A percentile compares a stretch with the other conserved stretches of the same genome.
These are phyloP conservation scores for Darevskia nairensis DNA, from an alignment of 2,797 vertebrate genomes.

Conservation along the genomic window DNA sequence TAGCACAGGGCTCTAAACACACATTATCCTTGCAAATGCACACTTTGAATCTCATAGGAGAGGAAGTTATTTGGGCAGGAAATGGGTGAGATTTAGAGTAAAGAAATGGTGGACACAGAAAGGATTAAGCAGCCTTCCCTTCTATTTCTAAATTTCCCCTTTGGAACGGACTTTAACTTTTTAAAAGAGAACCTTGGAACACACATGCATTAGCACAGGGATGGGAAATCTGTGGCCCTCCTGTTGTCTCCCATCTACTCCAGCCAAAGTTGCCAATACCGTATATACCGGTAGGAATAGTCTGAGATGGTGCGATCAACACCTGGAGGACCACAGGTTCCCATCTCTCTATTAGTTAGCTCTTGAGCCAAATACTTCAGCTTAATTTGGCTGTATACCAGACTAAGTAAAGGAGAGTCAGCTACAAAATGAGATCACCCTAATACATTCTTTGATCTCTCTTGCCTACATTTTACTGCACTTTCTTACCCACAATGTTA, in stretches of 20 bases:
- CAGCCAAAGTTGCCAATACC: too few relatives aligned
- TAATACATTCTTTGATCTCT: constrained; percentile 20
- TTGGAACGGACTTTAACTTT: background rate
- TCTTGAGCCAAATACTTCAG: background rate
- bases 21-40: background rate
- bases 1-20: background rate
- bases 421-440: constrained; percentile 25
- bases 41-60: background rate
- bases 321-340: too few relatives aligned
- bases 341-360: background rate
- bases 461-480: constrained; percentile 49
- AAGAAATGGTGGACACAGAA: background rate
- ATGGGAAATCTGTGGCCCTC: too few relatives aligned
- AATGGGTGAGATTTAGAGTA: background rate
- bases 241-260: too few relatives aligned
- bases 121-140: background rate
- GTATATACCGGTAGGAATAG: too few relatives aligned
- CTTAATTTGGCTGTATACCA: background rate
- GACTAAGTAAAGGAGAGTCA: constrained; percentile 19
- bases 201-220: background rate
- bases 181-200: background rate
- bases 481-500: constrained; percentile 41
- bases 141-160: background rate
- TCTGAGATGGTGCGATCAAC: too few relatives aligned
- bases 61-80: background rate